Conservation (phyloP, 1,140 invertebrate species). For the Pemphigus obesinymphae region DNA sequence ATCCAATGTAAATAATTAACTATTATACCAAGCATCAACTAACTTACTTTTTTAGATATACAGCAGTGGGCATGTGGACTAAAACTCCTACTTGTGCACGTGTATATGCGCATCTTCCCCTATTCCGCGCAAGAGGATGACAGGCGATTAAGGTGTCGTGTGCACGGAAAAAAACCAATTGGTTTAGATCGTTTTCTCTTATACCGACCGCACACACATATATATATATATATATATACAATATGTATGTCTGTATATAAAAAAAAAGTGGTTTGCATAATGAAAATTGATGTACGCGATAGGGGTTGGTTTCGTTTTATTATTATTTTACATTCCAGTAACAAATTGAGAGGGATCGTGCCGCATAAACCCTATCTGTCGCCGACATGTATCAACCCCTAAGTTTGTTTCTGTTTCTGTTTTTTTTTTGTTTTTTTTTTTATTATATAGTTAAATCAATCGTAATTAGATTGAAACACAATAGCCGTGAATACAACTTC, state of each 20-base stretch:
- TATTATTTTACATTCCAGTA: constrained; percentile 4
- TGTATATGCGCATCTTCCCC: background rate
- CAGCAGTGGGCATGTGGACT: too few relatives aligned
- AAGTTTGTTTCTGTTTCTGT: background rate
- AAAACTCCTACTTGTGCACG: too few relatives aligned
- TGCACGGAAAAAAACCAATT: background rate
- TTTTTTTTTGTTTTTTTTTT: background rate
- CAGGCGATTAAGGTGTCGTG: constrained; percentile 21
- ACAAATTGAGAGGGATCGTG: constrained; percentile 23
- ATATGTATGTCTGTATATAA: background rate
- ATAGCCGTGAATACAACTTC: constrained; percentile 20
- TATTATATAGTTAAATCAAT: constrained; percentile 5
- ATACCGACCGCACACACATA: background rate
- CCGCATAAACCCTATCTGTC: constrained; percentile 27
- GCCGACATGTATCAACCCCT: constrained; percentile 1
- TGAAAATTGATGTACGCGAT: constrained; percentile 32
- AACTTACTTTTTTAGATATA: too few relatives aligned
- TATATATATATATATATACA: background rate
- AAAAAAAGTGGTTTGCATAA: constrained; percentile 17
- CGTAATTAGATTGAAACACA: constrained; percentile 36
- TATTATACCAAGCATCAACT: too few relatives aligned
- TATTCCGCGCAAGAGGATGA: constrained; percentile 3
- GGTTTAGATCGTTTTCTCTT: background rate
- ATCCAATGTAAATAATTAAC: too few relatives aligned
- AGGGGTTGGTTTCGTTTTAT: constrained; percentile 25